phyloP scores from a whole-genome alignment of 2,113 vertebrate species.

The Otus sunia region DNA sequence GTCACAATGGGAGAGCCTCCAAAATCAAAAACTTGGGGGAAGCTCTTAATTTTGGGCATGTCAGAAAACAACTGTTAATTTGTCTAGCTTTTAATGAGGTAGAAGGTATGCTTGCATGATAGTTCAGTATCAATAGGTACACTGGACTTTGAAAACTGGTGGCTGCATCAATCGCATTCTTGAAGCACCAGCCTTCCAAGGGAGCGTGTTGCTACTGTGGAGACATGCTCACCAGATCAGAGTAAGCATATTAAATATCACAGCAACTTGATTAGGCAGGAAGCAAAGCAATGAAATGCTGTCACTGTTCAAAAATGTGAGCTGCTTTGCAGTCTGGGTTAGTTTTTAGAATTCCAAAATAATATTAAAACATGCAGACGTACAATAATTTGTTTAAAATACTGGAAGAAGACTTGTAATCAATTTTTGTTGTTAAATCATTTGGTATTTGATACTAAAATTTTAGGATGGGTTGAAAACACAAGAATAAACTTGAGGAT shows the following conservation, averaged over 20 bases:
- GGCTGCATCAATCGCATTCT: not conserved
- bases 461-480: not conserved
- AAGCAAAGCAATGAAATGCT: not conserved
- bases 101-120: not conserved
- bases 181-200: not conserved
- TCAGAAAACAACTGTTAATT: not conserved
- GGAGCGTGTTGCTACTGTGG: rapidly evolving
- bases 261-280: not conserved
- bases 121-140: not conserved
- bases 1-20: not conserved
- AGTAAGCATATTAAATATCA: not conserved
- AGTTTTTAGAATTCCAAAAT: not conserved
- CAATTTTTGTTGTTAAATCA: not conserved
- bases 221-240: not conserved
- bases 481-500: not conserved
- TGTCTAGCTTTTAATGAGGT: not conserved
- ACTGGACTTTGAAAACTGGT: not conserved
- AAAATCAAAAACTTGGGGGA: not conserved
- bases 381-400: not conserved
- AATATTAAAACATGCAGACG: not conserved
- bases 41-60: not conserved
- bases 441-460: not conserved
- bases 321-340: constrained; percentile 1
- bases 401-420: not conserved
- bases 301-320: not conserved